phyloP scores from a whole-genome alignment of 2,797 vertebrate species.

The Galagoides demidoff region DNA sequence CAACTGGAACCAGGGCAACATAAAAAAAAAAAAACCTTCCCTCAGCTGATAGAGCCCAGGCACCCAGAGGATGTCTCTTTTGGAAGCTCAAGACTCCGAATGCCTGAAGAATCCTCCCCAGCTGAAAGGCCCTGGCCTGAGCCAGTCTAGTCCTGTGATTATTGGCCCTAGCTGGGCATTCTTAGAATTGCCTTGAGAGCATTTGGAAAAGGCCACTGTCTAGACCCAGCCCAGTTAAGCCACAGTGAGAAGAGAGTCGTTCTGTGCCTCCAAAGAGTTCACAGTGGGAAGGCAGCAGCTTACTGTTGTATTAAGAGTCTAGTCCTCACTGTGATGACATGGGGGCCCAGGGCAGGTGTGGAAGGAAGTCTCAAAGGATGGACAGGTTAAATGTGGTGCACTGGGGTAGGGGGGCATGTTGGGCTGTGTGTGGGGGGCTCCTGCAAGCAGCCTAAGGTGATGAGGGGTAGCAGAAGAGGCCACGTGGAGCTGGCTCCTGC shows the following conservation, averaged over 20 bases:
- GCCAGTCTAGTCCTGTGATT: not conserved
- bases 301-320: not conserved
- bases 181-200: not conserved
- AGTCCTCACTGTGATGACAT: not conserved
- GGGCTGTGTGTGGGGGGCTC: rapidly evolving
- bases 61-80: not conserved
- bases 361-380: not conserved
- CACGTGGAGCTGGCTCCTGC: not conserved
- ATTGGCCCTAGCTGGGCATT: not conserved
- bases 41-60: not conserved
- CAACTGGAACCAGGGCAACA: not conserved
- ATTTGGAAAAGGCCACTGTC: not conserved
- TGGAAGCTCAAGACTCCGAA: not conserved
- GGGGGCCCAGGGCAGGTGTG: not conserved
- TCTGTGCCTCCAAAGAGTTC: not conserved
- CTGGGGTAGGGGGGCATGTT: not conserved
- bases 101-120: not conserved
- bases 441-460: not conserved
- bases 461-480: not conserved
- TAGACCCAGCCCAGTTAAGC: not conserved
- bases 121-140: not conserved
- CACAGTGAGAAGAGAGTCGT: not conserved
- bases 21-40: not conserved
- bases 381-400: not conserved
- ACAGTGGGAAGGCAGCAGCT: rapidly evolving